Percentiles rank a stretch among this genome's conserved stretches.
Conservation (phyloP, 2,113 vertebrate genomes). For the Psilopogon haemacephalus region DNA sequence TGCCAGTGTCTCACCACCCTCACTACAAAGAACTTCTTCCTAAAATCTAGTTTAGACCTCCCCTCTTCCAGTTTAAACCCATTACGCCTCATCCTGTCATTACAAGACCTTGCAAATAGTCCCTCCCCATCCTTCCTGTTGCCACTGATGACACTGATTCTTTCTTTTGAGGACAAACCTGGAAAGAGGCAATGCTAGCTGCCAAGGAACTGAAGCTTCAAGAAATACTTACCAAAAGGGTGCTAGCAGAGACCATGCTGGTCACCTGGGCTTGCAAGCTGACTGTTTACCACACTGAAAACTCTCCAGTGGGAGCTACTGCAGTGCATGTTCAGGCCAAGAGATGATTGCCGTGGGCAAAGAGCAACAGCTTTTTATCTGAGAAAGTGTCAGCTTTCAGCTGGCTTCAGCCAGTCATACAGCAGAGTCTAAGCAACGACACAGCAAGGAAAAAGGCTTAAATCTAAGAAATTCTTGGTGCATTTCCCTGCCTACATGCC, state of each 20-base stretch:
- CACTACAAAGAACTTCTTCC: no score
- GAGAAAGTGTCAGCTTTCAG: background rate
- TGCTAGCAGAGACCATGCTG: background rate
- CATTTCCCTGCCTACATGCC: background rate
- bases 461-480: background rate
- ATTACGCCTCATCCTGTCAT: no score
- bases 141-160: background rate
- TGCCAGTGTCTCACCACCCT: no score
- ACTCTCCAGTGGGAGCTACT: background rate
- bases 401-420: background rate
- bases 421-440: background rate
- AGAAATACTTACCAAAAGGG: background rate
- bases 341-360: background rate
- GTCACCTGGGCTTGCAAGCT: background rate
- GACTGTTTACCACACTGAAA: background rate
- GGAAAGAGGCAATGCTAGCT: background rate
- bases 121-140: no score
- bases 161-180: background rate
- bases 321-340: background rate
- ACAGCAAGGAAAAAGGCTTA: background rate
- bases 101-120: no score
- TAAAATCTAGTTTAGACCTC: no score
- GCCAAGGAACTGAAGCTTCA: background rate
- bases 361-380: background rate
- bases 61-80: no score